Evolutionary conservation across 2,797 vertebrate genomes (phyloP), one percentile per base, ranked within the genome.

Genomic region (Delichon dasypus): DNA sequence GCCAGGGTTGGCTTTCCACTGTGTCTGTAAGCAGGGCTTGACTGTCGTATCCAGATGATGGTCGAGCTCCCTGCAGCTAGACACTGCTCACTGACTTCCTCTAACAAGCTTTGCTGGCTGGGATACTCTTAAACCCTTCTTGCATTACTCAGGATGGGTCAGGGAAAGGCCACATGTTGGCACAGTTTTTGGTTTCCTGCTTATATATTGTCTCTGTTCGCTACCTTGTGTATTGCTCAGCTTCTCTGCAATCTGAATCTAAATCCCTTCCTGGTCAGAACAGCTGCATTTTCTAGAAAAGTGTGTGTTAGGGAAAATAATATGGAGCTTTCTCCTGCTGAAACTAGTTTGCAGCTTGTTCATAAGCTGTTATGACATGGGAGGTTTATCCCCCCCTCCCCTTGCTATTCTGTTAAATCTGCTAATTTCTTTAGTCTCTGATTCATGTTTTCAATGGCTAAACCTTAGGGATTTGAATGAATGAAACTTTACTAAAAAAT

Each of bases 1-100:
- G 66, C 70, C 73, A 47, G 57, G n/a, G 53, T n/a, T 84, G 91
- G 79, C 82, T 89, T 89, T 85, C 36, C 42, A 42, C 32, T 36
- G 30, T 34, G 47, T 73, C 58, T 82, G 42, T 40, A 55, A 75
- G 61, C 67, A 86, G 27, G 14, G 10, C 57, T 36, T 65, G 30
- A 76, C 51, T 78, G 8, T 83, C 0, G 0, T 18, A 42, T 53
- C 65, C 66, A 89, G 58, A 50, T 57, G 78, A 58, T 80, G 76
- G 76, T 38, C 7, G 3, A 61, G 79, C 90, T 81, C 85, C 82
- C 76, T 2, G 20, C 88, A 78, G 89, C 90, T 85, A 70, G 62
- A 42, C n/a, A 13, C 64, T 68, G 50, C 65, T 92, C 58, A 32
- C 68, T 54, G 55, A 65, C 90, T 96, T 95, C 67, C 84, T 93